These are phyloP conservation scores for Gobius niger DNA, from an alignment of 2,113 vertebrate genomes.

Conservation along the genomic window DNA sequence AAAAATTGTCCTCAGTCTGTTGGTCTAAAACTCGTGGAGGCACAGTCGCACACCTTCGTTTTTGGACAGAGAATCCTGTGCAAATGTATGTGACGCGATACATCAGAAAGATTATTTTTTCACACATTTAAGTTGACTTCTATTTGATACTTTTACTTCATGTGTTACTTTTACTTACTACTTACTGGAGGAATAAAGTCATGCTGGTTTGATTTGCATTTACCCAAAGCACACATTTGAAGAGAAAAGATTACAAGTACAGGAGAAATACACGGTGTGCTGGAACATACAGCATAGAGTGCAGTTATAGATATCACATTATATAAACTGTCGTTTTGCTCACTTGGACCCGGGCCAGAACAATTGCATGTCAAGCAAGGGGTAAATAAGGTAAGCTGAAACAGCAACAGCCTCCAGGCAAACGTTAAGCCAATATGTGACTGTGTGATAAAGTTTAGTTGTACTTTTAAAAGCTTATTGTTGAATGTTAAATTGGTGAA, in stretches of 20 bases:
- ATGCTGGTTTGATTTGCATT: neutral
- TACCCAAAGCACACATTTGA: neutral
- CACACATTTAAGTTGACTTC: too few species aligned
- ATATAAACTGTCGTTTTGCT: neutral
- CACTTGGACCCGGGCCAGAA: slow-evolving; percentile 40
- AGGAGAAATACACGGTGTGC: too few species aligned
- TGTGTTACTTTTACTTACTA: neutral
- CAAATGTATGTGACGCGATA: too few species aligned
- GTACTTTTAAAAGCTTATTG: too few species aligned
- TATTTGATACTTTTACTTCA: too few species aligned
- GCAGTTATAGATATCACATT: neutral
- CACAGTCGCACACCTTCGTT: too few species aligned
- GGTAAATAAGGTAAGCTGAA: slow-evolving; percentile 4
- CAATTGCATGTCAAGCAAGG: slow-evolving; percentile 33
- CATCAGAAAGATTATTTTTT: too few species aligned
- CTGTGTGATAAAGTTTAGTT: neutral
- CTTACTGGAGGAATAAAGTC: neutral
- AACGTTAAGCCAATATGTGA: neutral
- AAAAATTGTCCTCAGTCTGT: too few species aligned
- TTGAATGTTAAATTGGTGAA: too few species aligned
- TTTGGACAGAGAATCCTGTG: too few species aligned
- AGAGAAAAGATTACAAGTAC: neutral
- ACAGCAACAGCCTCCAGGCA: neutral
- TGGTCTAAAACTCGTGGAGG: too few species aligned
- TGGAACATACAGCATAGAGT: neutral